Evolutionary conservation across 2,797 vertebrate genomes (phyloP).

Genomic region (Tapera naevia): DNA sequence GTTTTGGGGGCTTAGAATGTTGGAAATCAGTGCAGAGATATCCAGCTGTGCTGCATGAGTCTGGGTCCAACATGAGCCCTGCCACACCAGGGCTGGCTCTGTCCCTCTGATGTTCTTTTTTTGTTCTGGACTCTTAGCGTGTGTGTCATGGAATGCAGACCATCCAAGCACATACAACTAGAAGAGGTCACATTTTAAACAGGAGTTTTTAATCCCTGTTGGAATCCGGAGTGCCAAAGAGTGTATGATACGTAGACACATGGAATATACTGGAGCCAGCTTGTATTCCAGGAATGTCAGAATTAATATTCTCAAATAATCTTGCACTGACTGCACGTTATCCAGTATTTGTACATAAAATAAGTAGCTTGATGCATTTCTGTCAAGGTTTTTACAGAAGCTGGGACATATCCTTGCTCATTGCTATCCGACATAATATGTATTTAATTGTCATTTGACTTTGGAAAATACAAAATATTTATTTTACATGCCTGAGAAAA

Average conservation of each 20-base stretch:
- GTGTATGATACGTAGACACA: background rate
- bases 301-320: background rate
- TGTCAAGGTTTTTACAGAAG: background rate
- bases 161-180: background rate
- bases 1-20: background rate
- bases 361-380: background rate
- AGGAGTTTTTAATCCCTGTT: background rate
- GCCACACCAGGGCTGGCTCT: background rate
- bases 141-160: background rate
- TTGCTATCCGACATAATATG: background rate
- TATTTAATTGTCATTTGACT: background rate
- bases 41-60: background rate
- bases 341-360: background rate
- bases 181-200: background rate
- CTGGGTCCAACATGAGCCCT: background rate
- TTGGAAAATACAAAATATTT: background rate
- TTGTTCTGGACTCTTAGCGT: background rate
- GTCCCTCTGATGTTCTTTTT: background rate
- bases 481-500: background rate
- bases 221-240: background rate
- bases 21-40: background rate
- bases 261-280: background rate
- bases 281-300: background rate
- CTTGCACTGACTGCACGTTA: background rate
- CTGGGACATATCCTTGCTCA: background rate